Base-by-base conservation (phyloP, 2,113 vertebrate genomes). In the human (Homo sapiens) region DNA sequence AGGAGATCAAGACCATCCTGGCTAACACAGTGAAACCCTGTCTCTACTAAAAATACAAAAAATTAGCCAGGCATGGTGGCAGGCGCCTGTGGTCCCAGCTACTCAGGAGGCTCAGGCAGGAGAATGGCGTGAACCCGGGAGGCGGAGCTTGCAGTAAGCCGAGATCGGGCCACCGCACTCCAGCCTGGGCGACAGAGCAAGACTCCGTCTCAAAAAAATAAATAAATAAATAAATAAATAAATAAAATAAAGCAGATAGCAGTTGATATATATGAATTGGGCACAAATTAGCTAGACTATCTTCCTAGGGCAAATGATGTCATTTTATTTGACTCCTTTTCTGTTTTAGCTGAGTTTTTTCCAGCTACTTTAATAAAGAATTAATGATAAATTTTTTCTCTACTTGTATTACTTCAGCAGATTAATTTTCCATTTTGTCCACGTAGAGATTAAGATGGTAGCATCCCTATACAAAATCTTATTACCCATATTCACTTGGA, bases 391-490 rank as follows among this genome's bases (percentile, higher is more conserved):
- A 52, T 84, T 94, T 92, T n/a, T 97, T 83, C 61, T 93, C 11
- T 70, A 89, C 57, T 89, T 83, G 10, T 89, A 5, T 86, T 82
- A 75, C n/a, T 92, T 93, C 12, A 76, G 48, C 30, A 90, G 55
- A 81, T 92, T 93, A 80, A 72, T n/a, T 95, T 96, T 86, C n/a
- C 35, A 25, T 93, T 97, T 93, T 93, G 45, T 73, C 43, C 32
- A n/a, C 16, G 66, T 96, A 17, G 45, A 83, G 35, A 92, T 9
- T 73, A 35, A 92, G 45, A 59, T 72, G 25, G 50, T 66, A 76
- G 32, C 32, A 72, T 85, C 73, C 27, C 6, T 20, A 27, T 76
- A 48, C 83, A 95, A 83, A 75, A 70, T 59, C 13, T 50, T 61
- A 30, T 10, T 89, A 30, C 2, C 38, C 16, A 68, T 30, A 35